Evolutionary conservation across 2,113 vertebrate genomes (phyloP).

Genomic region (Rattus rattus): DNA sequence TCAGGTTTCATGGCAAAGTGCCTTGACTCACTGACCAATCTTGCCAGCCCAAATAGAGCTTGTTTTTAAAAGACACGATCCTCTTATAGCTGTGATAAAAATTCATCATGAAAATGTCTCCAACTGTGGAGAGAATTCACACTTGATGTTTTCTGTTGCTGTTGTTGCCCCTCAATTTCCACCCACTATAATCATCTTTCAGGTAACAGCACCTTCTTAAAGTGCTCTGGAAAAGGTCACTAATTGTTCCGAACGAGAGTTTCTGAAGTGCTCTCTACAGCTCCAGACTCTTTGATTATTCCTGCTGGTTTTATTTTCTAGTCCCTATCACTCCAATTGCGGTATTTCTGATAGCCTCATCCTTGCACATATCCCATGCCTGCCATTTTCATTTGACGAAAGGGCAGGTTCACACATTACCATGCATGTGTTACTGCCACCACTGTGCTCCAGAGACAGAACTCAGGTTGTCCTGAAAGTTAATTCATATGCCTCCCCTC

Average conservation of each 20-base stretch:
- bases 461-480: background rate
- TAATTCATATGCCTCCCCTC: background rate
- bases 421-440: too few relatives aligned
- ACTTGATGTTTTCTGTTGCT: background rate
- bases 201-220: background rate
- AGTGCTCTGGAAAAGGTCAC: slow-evolving; percentile 7
- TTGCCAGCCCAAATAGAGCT: background rate
- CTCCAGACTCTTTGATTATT: background rate
- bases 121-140: background rate
- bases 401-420: too few relatives aligned
- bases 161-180: background rate
- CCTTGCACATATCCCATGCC: background rate
- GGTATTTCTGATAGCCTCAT: background rate
- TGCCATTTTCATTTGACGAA: background rate
- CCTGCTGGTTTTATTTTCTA: background rate
- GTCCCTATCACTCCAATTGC: background rate
- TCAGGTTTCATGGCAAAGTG: background rate
- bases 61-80: background rate
- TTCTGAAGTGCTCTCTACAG: slow-evolving; percentile 9
- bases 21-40: background rate
- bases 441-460: too few relatives aligned
- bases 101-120: background rate
- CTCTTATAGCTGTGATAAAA: slow-evolving; percentile 18
- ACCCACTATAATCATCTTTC: background rate
- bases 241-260: background rate